A percentile compares a stretch with the other conserved stretches of the same genome.
These are phyloP conservation scores for Amiota minor DNA, from an alignment of 2,888 invertebrate genomes.

Conservation along the genomic window DNA sequence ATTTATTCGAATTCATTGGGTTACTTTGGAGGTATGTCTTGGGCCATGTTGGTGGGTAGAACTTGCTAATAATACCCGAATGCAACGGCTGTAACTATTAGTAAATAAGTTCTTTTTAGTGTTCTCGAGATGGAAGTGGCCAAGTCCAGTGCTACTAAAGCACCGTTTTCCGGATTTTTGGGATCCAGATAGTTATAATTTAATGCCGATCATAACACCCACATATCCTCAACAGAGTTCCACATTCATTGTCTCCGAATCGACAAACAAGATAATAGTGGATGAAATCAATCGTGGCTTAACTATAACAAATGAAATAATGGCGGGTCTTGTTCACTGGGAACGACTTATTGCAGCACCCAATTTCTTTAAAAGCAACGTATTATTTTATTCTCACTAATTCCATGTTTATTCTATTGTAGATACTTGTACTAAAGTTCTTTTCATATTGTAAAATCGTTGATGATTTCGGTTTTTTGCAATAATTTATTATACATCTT, in stretches of 20 bases:
- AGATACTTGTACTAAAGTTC: slow-evolving; percentile 94
- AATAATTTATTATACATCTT: too few relatives aligned
- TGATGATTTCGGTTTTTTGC: too few relatives aligned
- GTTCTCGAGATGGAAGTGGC: slow-evolving; percentile 99
- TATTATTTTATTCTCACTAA: slow-evolving; percentile 52
- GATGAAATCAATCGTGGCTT: slow-evolving; percentile 90
- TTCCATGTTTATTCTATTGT: slow-evolving; percentile 47
- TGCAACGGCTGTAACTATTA: slow-evolving; percentile 94
- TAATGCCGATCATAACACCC: slow-evolving; percentile 99
- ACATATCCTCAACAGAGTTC: slow-evolving; percentile 99
- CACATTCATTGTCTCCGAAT: slow-evolving; percentile 96
- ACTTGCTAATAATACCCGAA: slow-evolving; percentile 99
- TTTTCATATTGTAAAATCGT: too few relatives aligned
- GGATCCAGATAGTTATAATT: slow-evolving; percentile 91
- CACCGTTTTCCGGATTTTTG: slow-evolving; percentile 98
- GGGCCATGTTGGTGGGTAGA: slow-evolving; percentile 99
- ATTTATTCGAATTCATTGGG: slow-evolving; percentile 99
- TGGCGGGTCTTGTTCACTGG: slow-evolving; percentile 89
- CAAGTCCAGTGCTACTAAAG: slow-evolving; percentile 96
- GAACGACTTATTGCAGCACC: slow-evolving; percentile 93
- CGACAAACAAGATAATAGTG: slow-evolving; percentile 93
- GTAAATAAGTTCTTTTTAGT: slow-evolving; percentile 99
- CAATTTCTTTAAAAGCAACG: slow-evolving; percentile 84
- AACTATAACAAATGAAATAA: slow-evolving; percentile 87
- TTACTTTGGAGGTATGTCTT: slow-evolving; percentile 97